phyloP scores from a whole-genome alignment of 2,113 vertebrate genomes.

The Neolamprologus cancellatus region DNA sequence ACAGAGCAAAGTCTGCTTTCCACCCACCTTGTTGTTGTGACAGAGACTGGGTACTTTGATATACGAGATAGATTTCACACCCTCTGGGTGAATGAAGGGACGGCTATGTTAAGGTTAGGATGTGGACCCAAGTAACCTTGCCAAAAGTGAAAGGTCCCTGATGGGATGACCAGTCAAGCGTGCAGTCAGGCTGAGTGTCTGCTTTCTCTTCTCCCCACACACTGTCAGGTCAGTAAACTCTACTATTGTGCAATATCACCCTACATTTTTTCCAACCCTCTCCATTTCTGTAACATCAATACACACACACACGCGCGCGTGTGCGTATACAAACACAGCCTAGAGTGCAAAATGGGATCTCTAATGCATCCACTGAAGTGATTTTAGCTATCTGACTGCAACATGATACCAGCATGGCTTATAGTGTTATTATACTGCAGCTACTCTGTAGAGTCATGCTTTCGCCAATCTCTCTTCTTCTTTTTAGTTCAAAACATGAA shows the following conservation, averaged over 20 bases:
- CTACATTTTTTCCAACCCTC: background rate
- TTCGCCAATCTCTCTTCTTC: background rate
- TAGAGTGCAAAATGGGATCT: conserved; percentile 39
- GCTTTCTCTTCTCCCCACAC: background rate
- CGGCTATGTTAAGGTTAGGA: background rate
- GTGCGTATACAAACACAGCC: background rate
- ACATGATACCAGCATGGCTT: conserved; percentile 8
- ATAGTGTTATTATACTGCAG: conserved; percentile 4
- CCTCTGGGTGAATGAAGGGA: background rate
- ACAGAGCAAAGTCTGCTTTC: background rate
- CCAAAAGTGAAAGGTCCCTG: background rate
- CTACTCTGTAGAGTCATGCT: background rate
- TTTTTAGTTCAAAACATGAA: background rate
- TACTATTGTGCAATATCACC: background rate
- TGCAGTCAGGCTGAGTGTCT: background rate
- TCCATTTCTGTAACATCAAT: background rate
- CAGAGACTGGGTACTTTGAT: background rate
- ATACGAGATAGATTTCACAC: background rate
- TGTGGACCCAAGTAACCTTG: background rate
- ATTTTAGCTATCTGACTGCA: conserved; percentile 25
- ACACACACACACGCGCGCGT: background rate
- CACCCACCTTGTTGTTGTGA: background rate
- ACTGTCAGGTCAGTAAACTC: background rate
- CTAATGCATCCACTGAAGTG: conserved; percentile 44
- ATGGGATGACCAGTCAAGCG: background rate